Base-by-base conservation (phyloP, 2,113 vertebrate species). In the Jacana jacana region DNA sequence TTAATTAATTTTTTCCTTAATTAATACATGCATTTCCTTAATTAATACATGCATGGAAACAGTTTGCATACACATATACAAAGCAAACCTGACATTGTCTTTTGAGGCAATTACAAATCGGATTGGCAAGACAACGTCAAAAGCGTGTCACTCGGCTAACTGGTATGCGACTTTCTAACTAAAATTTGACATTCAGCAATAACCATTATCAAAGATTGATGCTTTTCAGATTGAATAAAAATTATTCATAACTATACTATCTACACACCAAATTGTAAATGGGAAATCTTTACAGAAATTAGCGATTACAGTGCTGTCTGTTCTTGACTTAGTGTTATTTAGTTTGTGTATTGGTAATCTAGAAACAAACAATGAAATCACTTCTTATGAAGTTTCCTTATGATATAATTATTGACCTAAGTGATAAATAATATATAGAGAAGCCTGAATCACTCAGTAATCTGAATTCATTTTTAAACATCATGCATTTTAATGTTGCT, bases 391-490 rank as follows among this genome's bases (percentile, higher is more conserved):
- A 72, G 25, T 69, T 89, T 87, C 49, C 19, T 30, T 44, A 55
- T 78, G 37, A 66, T n/a, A 61, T 46, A 37, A 92, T 81, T 88
- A 89, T 77, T 93, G 58, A 72, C 19, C 89, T 33, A 71, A 68
- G 48, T 70, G 33, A 68, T 91, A 91, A 92, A 89, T 89, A 95
- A 93, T 95, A 95, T 23, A 88, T n/a, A 58, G 14, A 87, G 7
- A 91, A 88, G 61, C 88, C 78, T 70, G 46, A 87, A 89, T 88
- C 48, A 61, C 31, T 76, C 35, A 49, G 63, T 80, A 88, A 95
- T 87, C 49, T 80, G 52, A 85, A 91, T 85, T 86, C 1, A 88
- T 91, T 94, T 96, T 91, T 89, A 91, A 97, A 66, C 75, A 80
- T 57, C 70, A 89, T 89, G 31, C 58, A 95, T 94, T 96, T 93